phyloP scores from a whole-genome alignment of 1,140 invertebrate genomes.

The Drosophila paulistorum region DNA sequence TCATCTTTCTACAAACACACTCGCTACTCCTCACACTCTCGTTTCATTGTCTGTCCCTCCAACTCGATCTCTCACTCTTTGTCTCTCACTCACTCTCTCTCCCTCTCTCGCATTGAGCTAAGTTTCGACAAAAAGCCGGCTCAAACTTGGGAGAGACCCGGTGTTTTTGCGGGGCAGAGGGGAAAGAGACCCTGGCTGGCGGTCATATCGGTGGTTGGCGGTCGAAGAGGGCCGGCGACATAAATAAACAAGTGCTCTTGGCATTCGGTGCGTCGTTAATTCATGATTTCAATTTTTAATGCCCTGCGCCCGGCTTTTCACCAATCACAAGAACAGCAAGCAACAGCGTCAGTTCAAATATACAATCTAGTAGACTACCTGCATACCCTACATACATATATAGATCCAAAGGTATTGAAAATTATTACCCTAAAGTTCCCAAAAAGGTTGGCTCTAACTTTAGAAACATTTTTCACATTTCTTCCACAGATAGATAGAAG shows the following conservation, averaged over 20 bases:
- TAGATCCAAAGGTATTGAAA: no score
- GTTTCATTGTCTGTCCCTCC: background rate
- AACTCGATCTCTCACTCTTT: background rate
- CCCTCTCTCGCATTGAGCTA: conserved; percentile 51
- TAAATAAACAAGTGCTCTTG: conserved; percentile 81
- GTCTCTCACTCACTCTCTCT: background rate
- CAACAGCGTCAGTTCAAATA: background rate
- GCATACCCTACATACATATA: background rate
- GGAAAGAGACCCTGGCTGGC: background rate
- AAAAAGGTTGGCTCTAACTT: no score
- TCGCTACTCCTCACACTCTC: conserved; percentile 29
- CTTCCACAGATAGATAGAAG: no score
- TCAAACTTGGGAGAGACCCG: conserved; percentile 7
- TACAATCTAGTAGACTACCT: background rate
- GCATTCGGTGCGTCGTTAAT: conserved; percentile 78
- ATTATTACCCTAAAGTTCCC: no score
- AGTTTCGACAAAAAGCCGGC: conserved; percentile 59
- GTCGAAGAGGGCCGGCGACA: conserved; percentile 37
- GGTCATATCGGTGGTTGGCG: background rate
- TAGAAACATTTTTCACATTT: no score
- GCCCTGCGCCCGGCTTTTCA: conserved; percentile 67
- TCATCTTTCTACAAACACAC: background rate
- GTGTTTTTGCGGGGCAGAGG: background rate
- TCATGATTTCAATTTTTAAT: conserved; percentile 81
- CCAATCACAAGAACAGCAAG: conserved; percentile 53